Evolutionary conservation across 2,888 invertebrate genomes (phyloP).

Genomic region (Homarus gammarus): DNA sequence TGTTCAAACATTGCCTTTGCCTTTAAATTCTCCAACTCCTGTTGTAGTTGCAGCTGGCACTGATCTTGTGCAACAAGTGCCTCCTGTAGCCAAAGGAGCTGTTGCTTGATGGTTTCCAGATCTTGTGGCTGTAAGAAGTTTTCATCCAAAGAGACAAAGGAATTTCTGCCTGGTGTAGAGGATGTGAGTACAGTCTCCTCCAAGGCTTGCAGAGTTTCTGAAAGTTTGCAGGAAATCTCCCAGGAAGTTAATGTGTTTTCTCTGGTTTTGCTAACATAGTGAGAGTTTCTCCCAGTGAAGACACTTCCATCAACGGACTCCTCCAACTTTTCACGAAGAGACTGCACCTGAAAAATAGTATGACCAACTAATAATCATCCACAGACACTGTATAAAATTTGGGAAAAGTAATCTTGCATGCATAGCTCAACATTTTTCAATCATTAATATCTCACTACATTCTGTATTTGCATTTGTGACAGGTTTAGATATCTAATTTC

Average conservation of each 20-base stretch:
- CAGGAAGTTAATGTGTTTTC: not conserved
- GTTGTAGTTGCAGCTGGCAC: not conserved
- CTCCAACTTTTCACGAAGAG: conserved; percentile 7
- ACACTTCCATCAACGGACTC: not conserved
- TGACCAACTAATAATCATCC: too few relatives aligned
- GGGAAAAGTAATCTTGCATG: too few relatives aligned
- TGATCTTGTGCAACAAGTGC: conserved; percentile 27
- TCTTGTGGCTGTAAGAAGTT: conserved; percentile 22
- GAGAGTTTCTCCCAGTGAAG: not conserved
- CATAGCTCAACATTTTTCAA: too few relatives aligned
- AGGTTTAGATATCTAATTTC: too few relatives aligned
- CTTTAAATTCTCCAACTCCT: conserved; percentile 1
- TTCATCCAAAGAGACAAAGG: conserved; percentile 29
- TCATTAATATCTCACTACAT: too few relatives aligned
- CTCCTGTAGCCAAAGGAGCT: conserved; percentile 30
- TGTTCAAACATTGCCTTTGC: not conserved
- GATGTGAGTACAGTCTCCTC: conserved; percentile 47
- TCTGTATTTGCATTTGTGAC: too few relatives aligned
- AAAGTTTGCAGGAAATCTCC: conserved; percentile 42
- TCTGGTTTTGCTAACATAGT: not conserved
- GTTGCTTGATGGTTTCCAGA: conserved; percentile 38
- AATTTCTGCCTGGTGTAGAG: conserved; percentile 16
- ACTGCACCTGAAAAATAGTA: conserved; percentile 18
- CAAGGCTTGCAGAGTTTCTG: conserved; percentile 45
- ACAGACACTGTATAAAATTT: too few relatives aligned